Base-by-base conservation (phyloP, 1,140 invertebrate genomes). In the Rhagoletis zephyria region DNA sequence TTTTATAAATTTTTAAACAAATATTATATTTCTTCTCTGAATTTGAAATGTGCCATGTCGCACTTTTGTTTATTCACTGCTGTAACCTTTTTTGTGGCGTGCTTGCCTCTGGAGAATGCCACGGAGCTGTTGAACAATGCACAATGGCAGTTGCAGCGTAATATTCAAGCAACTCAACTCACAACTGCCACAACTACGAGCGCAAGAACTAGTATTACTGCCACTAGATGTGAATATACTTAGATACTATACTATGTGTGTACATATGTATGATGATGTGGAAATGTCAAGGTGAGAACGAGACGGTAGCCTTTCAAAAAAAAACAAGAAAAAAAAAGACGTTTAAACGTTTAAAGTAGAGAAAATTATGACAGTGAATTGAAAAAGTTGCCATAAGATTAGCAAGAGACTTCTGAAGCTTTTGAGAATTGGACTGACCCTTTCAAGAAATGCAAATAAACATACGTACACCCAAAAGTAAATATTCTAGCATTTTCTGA, bases 11-110 rank as follows among this genome's bases (percentile, higher is more conserved):
- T 48, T 59, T 81, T 59, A 10, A 81, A 9, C n/a, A 81, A 56
- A 81, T 81, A 81, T 81, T 81, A 81, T 48, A 59, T 81, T 81
- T 81, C 45, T 59, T 14, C 74, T 81, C 48, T 81, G 74, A 81
- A 81, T 81, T 81, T 81, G 48, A 59, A 81, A 81, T 81, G 74
- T 4, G 51, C 74, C 48, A 81, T n/a, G 51, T 56, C 74, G 74
- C 51, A 16, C 74, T 81, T 81, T 81, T 81, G 74, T 81, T 59
- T 56, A 81, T 56, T 81, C 74, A 81, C 74, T 81, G 74, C 19
- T n/a, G n/a, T 81, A 9, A 56, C 74, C 10, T 30, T 81, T 6
- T 30, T 81, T 56, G 48, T 59, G 48, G 45, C 48, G 42, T 9
- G 70, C 19, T 81, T 81, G 74, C 19, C 74, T 59, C 16, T 30